Percentiles rank a stretch among this genome's conserved stretches.
phyloP scores from a whole-genome alignment of 2,113 vertebrate genomes.

The Bombycilla garrulus region DNA sequence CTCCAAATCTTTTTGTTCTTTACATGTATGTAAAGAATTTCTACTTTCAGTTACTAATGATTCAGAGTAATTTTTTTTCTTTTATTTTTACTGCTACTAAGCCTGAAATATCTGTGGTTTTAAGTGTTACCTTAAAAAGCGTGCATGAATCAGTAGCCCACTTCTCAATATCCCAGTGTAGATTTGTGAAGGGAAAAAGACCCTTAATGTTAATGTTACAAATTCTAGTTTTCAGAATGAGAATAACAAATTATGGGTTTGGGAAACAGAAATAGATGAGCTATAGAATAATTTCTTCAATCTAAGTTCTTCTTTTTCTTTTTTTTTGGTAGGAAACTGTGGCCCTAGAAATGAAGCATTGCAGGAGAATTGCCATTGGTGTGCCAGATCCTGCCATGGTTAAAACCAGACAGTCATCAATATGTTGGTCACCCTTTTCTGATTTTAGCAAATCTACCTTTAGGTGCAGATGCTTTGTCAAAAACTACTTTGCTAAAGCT shows the following conservation, averaged over 20 bases:
- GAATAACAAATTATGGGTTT: not conserved
- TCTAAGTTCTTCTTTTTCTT: too few relatives aligned
- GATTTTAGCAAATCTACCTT: not conserved
- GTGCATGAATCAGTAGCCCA: not conserved
- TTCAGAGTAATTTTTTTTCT: not conserved
- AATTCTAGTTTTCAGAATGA: not conserved
- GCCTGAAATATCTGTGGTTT: conserved; percentile 9
- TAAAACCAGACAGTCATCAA: not conserved
- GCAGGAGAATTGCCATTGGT: not conserved
- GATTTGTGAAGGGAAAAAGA: not conserved
- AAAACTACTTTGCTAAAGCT: not conserved
- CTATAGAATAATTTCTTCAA: not conserved
- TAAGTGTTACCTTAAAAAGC: not conserved
- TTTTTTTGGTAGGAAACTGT: not conserved
- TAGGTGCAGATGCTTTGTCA: not conserved
- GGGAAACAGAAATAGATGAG: not conserved
- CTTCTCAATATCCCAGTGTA: not conserved
- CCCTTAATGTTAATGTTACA: not conserved
- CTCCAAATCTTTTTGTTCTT: not conserved
- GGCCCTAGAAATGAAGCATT: not conserved
- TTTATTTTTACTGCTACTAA: not conserved
- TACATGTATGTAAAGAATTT: not conserved
- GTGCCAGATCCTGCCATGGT: not conserved
- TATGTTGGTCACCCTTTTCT: not conserved
- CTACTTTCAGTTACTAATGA: not conserved